These are phyloP conservation scores for Myotis myotis DNA, from an alignment of 2,797 vertebrate species.

Conservation along the genomic window DNA sequence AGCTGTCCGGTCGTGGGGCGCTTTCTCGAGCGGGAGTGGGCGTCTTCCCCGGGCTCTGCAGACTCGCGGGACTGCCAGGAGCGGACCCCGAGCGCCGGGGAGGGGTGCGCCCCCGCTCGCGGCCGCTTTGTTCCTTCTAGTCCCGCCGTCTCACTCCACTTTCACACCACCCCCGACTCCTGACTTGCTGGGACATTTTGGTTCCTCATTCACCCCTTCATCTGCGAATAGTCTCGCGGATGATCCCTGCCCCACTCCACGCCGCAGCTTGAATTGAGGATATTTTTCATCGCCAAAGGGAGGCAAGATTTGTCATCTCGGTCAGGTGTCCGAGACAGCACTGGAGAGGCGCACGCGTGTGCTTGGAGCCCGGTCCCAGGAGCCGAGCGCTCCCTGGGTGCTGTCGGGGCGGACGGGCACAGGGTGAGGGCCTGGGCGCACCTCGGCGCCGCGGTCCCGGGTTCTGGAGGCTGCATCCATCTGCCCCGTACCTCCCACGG, in stretches of 20 bases:
- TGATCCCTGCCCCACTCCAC: not conserved
- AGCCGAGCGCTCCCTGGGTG: not conserved
- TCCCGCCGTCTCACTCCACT: not conserved
- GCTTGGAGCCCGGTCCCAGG: not conserved
- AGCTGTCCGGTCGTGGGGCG: not conserved
- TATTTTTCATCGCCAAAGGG: not conserved
- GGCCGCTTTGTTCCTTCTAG: slow-evolving; percentile 48
- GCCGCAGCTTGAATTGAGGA: not conserved
- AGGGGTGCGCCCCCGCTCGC: not conserved
- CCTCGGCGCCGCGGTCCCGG: not conserved
- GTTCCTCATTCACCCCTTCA: not conserved
- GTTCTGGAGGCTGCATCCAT: not conserved
- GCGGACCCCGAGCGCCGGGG: not conserved
- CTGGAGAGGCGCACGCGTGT: not conserved
- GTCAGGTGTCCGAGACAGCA: not conserved
- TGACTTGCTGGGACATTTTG: not conserved
- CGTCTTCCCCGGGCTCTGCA: not conserved
- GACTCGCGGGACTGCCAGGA: not conserved
- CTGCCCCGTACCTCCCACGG: not conserved
- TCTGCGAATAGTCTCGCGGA: not conserved
- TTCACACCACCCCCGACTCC: not conserved
- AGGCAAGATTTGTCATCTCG: not conserved
- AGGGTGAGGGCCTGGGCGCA: not conserved
- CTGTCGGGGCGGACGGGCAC: not conserved
- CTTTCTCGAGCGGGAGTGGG: not conserved